Conservation (phyloP, 2,113 vertebrate genomes). For the Psittacula cyanocephala region DNA sequence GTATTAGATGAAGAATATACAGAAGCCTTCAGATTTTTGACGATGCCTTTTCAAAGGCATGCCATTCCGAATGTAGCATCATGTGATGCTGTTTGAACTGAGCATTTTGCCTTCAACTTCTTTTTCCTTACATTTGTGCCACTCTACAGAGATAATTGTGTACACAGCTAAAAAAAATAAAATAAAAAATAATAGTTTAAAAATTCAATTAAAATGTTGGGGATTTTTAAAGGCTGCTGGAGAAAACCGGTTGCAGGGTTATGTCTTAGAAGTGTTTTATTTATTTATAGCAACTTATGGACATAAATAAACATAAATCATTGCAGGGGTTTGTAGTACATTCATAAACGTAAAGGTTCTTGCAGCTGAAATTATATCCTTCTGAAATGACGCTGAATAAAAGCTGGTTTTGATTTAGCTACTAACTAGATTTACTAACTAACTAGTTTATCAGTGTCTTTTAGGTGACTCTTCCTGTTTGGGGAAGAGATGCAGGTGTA, state of each 20-base stretch:
- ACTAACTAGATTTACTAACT: neutral
- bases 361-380: slow-evolving; percentile 27
- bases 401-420: slow-evolving; percentile 9
- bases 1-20: slow-evolving; percentile 32
- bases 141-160: neutral
- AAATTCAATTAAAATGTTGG: slow-evolving; percentile 17
- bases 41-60: slow-evolving; percentile 54
- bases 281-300: slow-evolving; percentile 1
- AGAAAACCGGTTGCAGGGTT: neutral
- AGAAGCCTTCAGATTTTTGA: slow-evolving; percentile 50
- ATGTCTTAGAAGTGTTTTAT: neutral
- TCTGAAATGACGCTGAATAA: slow-evolving; percentile 41
- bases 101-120: slow-evolving; percentile 41
- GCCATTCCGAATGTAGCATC: slow-evolving; percentile 18
- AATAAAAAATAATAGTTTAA: neutral
- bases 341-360: slow-evolving; percentile 39
- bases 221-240: neutral
- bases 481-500: neutral
- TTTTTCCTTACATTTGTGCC: neutral
- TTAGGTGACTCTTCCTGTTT: neutral
- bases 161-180: neutral
- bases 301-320: slow-evolving; percentile 33
- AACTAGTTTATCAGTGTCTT: neutral
- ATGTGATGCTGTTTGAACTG: slow-evolving; percentile 60
- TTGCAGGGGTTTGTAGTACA: neutral